Evolutionary conservation across 2,797 vertebrate species (phyloP).

Genomic region (Ctenosaura bakeri): DNA sequence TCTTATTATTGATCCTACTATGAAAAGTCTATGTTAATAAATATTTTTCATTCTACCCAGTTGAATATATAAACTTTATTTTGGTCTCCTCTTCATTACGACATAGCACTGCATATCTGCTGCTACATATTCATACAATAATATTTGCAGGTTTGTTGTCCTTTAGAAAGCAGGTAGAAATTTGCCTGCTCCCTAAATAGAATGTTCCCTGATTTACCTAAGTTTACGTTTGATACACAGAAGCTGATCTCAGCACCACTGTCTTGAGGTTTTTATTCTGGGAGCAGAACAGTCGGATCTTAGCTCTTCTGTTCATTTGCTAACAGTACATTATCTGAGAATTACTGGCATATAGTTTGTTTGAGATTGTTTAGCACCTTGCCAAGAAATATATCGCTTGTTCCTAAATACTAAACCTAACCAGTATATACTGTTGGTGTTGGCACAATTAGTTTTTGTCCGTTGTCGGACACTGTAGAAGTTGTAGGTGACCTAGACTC

Average conservation of each 20-base stretch:
- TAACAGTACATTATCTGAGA: constrained; percentile 17
- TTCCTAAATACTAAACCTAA: neutral
- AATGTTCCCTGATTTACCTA: neutral
- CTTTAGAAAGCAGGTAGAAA: neutral
- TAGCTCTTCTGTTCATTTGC: constrained; percentile 23
- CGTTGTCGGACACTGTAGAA: neutral
- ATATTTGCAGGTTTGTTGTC: neutral
- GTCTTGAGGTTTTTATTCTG: constrained; percentile 7
- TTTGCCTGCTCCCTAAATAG: neutral
- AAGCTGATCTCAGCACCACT: neutral
- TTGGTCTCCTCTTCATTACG: neutral
- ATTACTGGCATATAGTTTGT: constrained; percentile 15
- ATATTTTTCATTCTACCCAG: neutral
- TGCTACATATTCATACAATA: no score
- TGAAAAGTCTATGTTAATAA: neutral
- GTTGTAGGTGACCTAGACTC: neutral
- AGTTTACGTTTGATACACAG: neutral
- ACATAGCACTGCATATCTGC: neutral
- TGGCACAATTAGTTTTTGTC: neutral
- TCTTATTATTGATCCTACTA: neutral
- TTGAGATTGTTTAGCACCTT: constrained; percentile 26
- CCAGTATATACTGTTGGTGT: neutral
- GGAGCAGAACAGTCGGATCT: neutral
- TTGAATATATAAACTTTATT: neutral
- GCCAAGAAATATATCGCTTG: constrained; percentile 28